These are phyloP conservation scores for Nothoprocta pentlandii DNA, from an alignment of 2,113 vertebrate species.

Conservation along the genomic window DNA sequence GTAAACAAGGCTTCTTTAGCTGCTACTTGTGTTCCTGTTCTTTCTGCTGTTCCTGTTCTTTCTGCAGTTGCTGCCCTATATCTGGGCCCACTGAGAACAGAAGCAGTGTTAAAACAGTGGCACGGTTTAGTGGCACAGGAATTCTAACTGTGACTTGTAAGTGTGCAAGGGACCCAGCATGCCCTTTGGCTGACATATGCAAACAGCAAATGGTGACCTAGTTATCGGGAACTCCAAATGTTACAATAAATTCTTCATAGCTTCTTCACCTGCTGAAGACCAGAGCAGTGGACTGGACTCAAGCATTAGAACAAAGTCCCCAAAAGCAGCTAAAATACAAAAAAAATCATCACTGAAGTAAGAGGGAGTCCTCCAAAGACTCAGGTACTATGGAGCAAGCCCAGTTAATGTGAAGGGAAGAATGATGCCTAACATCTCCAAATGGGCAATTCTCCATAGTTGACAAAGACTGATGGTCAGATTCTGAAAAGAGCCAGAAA, in stretches of 20 bases:
- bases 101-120: background rate
- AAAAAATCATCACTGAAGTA: background rate
- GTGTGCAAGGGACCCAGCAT: background rate
- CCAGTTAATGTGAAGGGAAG: background rate
- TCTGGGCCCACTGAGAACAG: background rate
- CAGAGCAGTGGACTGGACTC: background rate
- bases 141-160: background rate
- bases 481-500: background rate
- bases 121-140: background rate
- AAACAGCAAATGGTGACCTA: background rate
- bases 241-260: background rate
- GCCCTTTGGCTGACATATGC: background rate
- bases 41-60: background rate
- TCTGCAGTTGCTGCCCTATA: background rate
- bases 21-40: too few relatives aligned
- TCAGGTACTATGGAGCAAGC: background rate
- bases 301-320: background rate
- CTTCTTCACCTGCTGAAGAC: background rate
- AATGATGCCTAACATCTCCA: background rate
- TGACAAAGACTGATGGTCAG: fast-evolving
- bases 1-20: background rate
- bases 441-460: background rate
- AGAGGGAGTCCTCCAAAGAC: background rate
- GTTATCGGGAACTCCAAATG: background rate
- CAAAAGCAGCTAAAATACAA: background rate